Evolutionary conservation across 2,888 invertebrate species (phyloP), one percentile per base, ranked within the genome.

Genomic region (Idaea straminata): DNA sequence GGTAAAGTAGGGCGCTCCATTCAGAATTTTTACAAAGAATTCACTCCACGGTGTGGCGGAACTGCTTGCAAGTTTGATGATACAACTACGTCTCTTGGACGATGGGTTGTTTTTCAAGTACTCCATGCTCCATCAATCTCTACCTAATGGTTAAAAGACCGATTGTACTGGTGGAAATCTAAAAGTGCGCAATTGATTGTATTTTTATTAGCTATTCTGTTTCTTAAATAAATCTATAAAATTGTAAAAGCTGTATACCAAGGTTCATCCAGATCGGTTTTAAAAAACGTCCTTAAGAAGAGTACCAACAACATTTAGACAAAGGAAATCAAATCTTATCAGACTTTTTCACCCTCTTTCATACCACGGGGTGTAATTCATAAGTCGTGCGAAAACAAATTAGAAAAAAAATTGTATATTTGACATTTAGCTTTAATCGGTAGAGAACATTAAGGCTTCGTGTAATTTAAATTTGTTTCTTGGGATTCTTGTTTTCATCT

Each of bases 21-120:
- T 79, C 79, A 79, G 62, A 61, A 69, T 72, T 63, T 70, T 70
- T 76, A 69, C 72, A 76, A 73, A 75, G 74, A 72, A 67, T 69
- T 34, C 59, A 59, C 63, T 69, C 59, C 34, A 16, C 62, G 66
- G 68, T 71, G 68, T 71, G 69, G 71, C 67, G 70, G 10, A 69
- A 64, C 25, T 68, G 71, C 70, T 68, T 77, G 75, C 75, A 79
- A 76, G 64, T 77, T 77, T 77, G 64, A 78, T 78, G 76, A 77
- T 74, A 66, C 67, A 64, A 71, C 69, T 72, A 62, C 67, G 62
- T 61, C 64, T 62, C 65, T 65, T 61, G 62, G 68, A 65, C 64
- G 16, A 63, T 64, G 66, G 64, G 67, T 65, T 71, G 69, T 73
- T 67, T 64, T 57, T 67, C 69, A 72, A 57, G 57, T 57, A 4